phyloP scores from a whole-genome alignment of 2,888 invertebrate genomes.

The Lasioglossum calceatum region DNA sequence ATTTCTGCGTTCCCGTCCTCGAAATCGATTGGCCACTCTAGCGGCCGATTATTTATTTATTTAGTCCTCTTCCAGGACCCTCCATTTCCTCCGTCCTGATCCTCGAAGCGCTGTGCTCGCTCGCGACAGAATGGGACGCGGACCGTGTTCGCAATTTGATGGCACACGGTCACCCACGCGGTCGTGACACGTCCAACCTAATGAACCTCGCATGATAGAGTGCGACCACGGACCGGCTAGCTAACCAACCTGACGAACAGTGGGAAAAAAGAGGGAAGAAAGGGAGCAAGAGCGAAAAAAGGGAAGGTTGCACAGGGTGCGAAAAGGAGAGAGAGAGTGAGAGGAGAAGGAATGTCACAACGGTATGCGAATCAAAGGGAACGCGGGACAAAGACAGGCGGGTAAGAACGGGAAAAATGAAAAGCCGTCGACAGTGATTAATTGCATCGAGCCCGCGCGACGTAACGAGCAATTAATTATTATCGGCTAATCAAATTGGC shows the following conservation, averaged over 20 bases:
- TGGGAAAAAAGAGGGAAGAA: slow-evolving; percentile 23
- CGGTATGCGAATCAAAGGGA: slow-evolving; percentile 55
- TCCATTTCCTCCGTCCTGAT: slow-evolving; percentile 13
- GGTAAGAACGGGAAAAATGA: slow-evolving; percentile 69
- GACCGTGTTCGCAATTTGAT: slow-evolving; percentile 70
- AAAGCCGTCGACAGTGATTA: slow-evolving; percentile 75
- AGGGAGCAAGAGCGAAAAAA: slow-evolving; percentile 37
- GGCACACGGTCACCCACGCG: slow-evolving; percentile 70
- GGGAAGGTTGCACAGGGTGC: slow-evolving; percentile 37
- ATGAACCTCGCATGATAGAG: slow-evolving; percentile 79
- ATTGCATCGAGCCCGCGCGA: slow-evolving; percentile 66
- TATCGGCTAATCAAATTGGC: slow-evolving; percentile 77
- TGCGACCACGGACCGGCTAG: slow-evolving; percentile 62
- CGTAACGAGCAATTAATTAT: slow-evolving; percentile 79
- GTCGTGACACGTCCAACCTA: slow-evolving; percentile 73
- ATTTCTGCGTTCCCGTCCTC: slow-evolving; percentile 32
- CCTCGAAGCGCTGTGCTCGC: slow-evolving; percentile 52
- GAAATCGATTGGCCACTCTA: slow-evolving; percentile 48
- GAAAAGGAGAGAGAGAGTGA: slow-evolving; percentile 40
- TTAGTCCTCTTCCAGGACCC: slow-evolving; percentile 31
- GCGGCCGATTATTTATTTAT: slow-evolving; percentile 65
- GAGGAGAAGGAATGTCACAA: slow-evolving; percentile 46
- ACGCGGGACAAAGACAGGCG: slow-evolving; percentile 48
- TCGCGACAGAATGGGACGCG: slow-evolving; percentile 57
- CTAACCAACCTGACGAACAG: slow-evolving; percentile 56